Evolutionary conservation across 2,113 vertebrate species (phyloP), one percentile per base, ranked within the genome.

Genomic region (Eubucco bourcierii): DNA sequence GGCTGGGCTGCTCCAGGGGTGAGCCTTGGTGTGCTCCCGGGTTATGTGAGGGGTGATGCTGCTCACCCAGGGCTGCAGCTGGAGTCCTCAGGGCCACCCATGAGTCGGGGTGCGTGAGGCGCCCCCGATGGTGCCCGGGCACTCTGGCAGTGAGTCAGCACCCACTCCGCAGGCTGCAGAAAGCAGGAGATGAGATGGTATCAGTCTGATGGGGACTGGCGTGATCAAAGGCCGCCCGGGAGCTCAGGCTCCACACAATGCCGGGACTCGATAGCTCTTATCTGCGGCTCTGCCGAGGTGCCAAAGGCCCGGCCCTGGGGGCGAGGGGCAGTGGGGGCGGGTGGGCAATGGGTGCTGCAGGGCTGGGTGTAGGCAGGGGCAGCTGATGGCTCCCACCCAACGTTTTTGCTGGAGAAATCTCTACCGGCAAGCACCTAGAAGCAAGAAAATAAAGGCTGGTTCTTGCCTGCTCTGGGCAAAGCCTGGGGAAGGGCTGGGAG

Each of bases 221-320:
- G 28, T 81, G 95, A 96, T 96, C 96, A 96, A 96, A 96, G 94
- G 50, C 75, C 6, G n/a, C 29, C 66, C 80, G 79, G 29, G 18
- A 79, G 73, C 72, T 86, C 53, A 12, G 58, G 77, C 90, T 70
- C 89, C 64, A 88, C 87, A 96, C 96, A 96, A 94, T 96, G 89
- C 6, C 1, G 59, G 65, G 59, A 71, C 59, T 29, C 0, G 83
- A 96, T 87, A 94, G 90, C 80, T 37, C 95, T 96, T 96, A 94
- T 96, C 95, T 89, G 78, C 74, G 29, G n/a, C 50, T 60, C 31
- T 0, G 4, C 18, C 4, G 46, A 93, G 90, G 96, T 95, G 95
- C 3, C 80, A 96, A 95, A 88, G 73, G 80, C 80, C 66, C 7
- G 10, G 47, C 84, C 94, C 65, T 9, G 19, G 80, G 59, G 68